Evolutionary conservation across 2,113 vertebrate genomes (phyloP).

Genomic region (Cynocephalus volans): DNA sequence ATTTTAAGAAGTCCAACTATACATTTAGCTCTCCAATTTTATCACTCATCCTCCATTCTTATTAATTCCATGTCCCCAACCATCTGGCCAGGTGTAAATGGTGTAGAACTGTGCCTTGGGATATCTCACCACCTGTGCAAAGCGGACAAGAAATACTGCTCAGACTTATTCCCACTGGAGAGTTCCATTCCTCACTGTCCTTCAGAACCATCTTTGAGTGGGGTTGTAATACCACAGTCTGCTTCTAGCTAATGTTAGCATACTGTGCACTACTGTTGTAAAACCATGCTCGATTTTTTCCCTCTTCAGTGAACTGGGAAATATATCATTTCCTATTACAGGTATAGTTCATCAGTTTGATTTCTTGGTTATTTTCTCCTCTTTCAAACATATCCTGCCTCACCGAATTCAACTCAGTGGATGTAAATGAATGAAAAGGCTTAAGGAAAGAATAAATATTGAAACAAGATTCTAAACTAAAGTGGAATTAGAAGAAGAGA

Average conservation of each 20-base stretch:
- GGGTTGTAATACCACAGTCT: neutral
- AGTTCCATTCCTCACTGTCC: neutral
- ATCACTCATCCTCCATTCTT: neutral
- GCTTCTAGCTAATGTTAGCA: neutral
- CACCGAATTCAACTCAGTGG: neutral
- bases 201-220: neutral
- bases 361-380: neutral
- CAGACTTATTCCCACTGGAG: neutral
- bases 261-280: neutral
- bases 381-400: neutral
- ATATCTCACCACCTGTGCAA: neutral
- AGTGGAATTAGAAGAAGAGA: neutral
- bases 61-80: neutral
- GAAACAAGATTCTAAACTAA: constrained; percentile 25
- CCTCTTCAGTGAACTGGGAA: neutral
- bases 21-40: neutral
- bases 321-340: neutral
- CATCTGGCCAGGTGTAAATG: neutral
- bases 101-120: neutral
- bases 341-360: neutral
- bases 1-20: neutral
- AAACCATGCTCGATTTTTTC: neutral
- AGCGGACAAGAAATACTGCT: neutral
- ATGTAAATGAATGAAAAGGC: constrained; percentile 16
- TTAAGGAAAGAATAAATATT: neutral